Evolutionary conservation across 2,888 invertebrate genomes (phyloP).

Genomic region (Diadegma fenestrale): DNA sequence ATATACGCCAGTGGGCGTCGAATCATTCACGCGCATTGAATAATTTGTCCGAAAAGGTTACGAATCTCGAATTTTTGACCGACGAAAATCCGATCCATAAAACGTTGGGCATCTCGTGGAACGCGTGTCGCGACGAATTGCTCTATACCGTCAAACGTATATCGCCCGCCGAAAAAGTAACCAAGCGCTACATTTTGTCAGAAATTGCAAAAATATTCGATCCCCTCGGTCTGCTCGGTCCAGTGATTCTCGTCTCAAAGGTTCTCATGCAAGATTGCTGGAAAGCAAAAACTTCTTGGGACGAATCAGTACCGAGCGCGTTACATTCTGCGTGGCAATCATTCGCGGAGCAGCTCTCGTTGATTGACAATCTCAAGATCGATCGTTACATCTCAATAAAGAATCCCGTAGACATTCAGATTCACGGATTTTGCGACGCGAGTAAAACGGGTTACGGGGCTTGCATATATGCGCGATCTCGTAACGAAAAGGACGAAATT

Average conservation of each 20-base stretch:
- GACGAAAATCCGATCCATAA: constrained; percentile 48
- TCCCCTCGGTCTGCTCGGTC: constrained; percentile 64
- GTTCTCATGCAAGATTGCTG: constrained; percentile 63
- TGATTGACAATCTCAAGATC: constrained; percentile 47
- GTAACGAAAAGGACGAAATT: constrained; percentile 23
- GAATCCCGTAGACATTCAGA: constrained; percentile 44
- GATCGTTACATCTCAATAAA: constrained; percentile 27
- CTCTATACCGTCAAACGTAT: constrained; percentile 51
- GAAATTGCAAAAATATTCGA: constrained; percentile 65
- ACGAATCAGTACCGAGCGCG: constrained; percentile 56
- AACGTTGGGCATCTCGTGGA: constrained; percentile 62
- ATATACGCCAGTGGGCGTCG: constrained; percentile 74
- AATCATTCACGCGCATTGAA: constrained; percentile 61
- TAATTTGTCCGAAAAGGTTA: constrained; percentile 40
- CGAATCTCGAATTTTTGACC: constrained; percentile 50
- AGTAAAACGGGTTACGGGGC: constrained; percentile 69
- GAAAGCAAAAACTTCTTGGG: constrained; percentile 62
- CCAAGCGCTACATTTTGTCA: constrained; percentile 60
- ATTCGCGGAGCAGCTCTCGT: constrained; percentile 45
- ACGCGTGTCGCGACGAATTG: constrained; percentile 52
- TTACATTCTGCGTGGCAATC: constrained; percentile 44
- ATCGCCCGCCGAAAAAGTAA: constrained; percentile 28
- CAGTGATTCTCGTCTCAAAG: constrained; percentile 62
- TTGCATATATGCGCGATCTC: constrained; percentile 67
- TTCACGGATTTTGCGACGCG: constrained; percentile 73